These are phyloP conservation scores for Mastacembelus armatus DNA, from an alignment of 2,797 vertebrate species.

Conservation along the genomic window DNA sequence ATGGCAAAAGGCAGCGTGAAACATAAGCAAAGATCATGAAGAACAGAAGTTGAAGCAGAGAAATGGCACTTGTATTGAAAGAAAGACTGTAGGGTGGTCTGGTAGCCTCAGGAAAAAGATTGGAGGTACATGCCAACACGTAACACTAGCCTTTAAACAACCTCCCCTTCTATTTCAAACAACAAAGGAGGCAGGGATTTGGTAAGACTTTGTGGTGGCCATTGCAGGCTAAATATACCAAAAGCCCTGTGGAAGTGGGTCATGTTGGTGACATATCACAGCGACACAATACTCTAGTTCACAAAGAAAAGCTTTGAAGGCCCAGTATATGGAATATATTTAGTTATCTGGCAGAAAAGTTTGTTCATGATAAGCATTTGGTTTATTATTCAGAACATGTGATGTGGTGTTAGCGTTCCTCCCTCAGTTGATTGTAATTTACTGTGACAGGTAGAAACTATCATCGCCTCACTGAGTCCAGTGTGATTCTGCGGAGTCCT, in stretches of 20 bases:
- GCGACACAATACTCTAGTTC: constrained; percentile 23
- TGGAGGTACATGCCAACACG: background rate
- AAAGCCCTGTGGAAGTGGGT: constrained; percentile 68
- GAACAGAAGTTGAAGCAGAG: constrained; percentile 5
- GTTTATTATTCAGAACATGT: background rate
- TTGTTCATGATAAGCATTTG: background rate
- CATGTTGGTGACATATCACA: constrained; percentile 56
- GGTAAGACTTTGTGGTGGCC: constrained; percentile 39
- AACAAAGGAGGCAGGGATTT: constrained; percentile 38
- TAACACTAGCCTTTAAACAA: constrained; percentile 29
- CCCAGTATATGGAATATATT: constrained; percentile 9
- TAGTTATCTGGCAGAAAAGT: background rate
- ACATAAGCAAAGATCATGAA: constrained; percentile 3
- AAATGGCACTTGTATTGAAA: constrained; percentile 8
- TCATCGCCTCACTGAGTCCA: constrained; percentile 29
- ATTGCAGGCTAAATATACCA: constrained; percentile 60
- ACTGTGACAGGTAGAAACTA: constrained; percentile 50
- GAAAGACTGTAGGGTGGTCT: background rate
- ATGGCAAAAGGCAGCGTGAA: background rate
- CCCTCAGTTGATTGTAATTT: constrained; percentile 32
- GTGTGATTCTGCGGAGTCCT: constrained; percentile 18
- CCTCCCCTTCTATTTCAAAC: constrained; percentile 19
- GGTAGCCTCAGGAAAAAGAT: constrained; percentile 5
- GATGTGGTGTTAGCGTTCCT: constrained; percentile 22
- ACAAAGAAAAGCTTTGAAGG: constrained; percentile 29